Percentiles rank a stretch among this genome's conserved stretches.
These are phyloP conservation scores for Neoitamus cyanurus DNA, from an alignment of 2,888 invertebrate genomes.

Conservation along the genomic window DNA sequence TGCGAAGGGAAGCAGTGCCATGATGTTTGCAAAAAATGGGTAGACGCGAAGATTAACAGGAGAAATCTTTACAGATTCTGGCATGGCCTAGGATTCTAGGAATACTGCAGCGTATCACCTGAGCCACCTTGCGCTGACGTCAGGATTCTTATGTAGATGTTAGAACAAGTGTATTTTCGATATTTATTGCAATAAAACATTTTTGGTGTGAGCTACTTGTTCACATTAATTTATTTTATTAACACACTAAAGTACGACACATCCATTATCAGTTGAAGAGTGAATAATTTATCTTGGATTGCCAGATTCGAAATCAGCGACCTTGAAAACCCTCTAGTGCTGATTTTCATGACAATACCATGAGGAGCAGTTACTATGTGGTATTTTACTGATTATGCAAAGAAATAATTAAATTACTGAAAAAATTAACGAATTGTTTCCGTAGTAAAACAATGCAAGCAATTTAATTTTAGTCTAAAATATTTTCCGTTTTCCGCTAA, in stretches of 20 bases:
- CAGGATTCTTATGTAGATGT: not conserved
- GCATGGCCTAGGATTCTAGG: not conserved
- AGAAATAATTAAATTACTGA: too few species aligned
- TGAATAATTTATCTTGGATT: too few species aligned
- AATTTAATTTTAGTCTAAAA: too few species aligned
- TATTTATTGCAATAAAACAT: not conserved
- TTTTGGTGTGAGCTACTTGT: not conserved
- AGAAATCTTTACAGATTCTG: not conserved
- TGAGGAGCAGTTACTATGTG: too few species aligned
- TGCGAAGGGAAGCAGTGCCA: not conserved
- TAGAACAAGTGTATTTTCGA: too few species aligned
- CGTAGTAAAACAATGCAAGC: not conserved
- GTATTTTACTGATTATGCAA: too few species aligned
- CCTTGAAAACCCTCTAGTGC: too few species aligned
- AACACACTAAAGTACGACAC: too few species aligned
- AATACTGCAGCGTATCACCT: not conserved
- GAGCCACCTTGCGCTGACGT: not conserved
- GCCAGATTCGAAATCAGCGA: too few species aligned
- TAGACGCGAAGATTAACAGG: not conserved
- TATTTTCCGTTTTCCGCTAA: not conserved
- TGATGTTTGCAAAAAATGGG: slow-evolving; percentile 11
- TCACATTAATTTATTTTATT: too few species aligned
- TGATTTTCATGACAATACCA: too few species aligned
- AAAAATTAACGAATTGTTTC: not conserved
- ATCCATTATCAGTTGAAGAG: too few species aligned